Conservation (phyloP, 1,140 invertebrate genomes). For the Bombus difficillimus region DNA sequence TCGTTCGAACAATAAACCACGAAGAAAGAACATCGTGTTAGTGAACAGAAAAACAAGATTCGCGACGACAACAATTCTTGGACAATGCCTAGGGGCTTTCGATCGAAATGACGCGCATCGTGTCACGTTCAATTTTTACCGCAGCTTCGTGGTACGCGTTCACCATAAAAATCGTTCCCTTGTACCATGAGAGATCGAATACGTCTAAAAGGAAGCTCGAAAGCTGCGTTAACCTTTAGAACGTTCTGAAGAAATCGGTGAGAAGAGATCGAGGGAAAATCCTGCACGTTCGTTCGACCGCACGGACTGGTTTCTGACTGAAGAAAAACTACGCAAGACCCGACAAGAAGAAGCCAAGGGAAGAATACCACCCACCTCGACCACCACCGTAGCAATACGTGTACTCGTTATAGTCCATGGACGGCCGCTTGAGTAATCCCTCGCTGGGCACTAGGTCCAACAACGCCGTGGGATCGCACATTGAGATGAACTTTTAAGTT, state of each 20-base stretch:
- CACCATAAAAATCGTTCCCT: neutral
- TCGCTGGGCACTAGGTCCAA: constrained; percentile 80
- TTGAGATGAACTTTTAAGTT: constrained; percentile 38
- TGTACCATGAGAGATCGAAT: neutral
- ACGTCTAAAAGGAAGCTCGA: too few relatives aligned
- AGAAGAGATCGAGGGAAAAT: constrained; percentile 41
- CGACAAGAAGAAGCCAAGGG: constrained; percentile 9
- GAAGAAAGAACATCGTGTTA: neutral
- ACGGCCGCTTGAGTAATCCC: constrained; percentile 80
- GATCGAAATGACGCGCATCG: neutral
- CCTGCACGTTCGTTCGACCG: constrained; percentile 46
- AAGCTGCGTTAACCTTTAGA: too few relatives aligned
- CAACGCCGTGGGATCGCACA: constrained; percentile 77
- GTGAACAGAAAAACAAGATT: neutral
- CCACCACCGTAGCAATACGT: constrained; percentile 80
- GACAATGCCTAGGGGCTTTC: neutral
- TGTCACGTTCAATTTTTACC: constrained; percentile 5
- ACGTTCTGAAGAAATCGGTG: constrained; percentile 19
- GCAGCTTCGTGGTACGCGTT: neutral
- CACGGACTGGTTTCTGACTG: constrained; percentile 49
- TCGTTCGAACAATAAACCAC: neutral
- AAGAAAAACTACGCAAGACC: constrained; percentile 21
- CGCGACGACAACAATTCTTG: neutral
- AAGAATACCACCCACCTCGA: constrained; percentile 78
- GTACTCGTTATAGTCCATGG: constrained; percentile 83